Conservation (phyloP, 2,888 invertebrate genomes). For the Volucella inanis region DNA sequence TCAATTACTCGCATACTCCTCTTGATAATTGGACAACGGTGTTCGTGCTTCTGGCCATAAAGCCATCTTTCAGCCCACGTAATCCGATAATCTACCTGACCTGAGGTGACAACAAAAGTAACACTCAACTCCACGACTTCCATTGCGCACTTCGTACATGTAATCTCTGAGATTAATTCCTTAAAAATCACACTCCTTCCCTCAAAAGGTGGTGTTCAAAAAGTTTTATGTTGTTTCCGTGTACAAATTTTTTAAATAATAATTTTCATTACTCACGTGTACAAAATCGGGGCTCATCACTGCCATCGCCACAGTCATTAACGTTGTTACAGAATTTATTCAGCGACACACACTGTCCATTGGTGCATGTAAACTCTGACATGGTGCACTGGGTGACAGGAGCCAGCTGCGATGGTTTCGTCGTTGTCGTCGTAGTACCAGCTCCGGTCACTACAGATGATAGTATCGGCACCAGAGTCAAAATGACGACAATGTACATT, state of each 20-base stretch:
- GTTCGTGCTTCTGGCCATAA: too few species aligned
- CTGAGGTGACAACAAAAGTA: too few species aligned
- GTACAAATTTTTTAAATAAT: neutral
- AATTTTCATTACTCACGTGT: constrained; percentile 87
- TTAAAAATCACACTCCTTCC: neutral
- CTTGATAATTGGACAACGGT: too few species aligned
- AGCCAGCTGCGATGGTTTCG: constrained; percentile 76
- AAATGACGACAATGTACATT: constrained; percentile 58
- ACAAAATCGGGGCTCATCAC: constrained; percentile 91
- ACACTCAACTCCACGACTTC: too few species aligned
- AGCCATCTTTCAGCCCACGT: too few species aligned
- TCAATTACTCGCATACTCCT: too few species aligned
- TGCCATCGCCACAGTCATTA: constrained; percentile 91
- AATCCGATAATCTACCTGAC: too few species aligned
- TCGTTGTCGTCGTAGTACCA: constrained; percentile 76
- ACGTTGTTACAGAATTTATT: constrained; percentile 91
- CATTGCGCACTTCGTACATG: neutral
- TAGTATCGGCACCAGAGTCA: constrained; percentile 61
- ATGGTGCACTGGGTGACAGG: constrained; percentile 79
- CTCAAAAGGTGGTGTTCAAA: neutral
- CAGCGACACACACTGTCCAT: constrained; percentile 84
- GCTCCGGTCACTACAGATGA: constrained; percentile 69
- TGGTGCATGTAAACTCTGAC: constrained; percentile 82
- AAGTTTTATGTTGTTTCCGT: constrained; percentile 3
- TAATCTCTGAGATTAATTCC: constrained; percentile 40